Base-by-base conservation (phyloP, 2,113 vertebrate species). In the Prolemur simus region DNA sequence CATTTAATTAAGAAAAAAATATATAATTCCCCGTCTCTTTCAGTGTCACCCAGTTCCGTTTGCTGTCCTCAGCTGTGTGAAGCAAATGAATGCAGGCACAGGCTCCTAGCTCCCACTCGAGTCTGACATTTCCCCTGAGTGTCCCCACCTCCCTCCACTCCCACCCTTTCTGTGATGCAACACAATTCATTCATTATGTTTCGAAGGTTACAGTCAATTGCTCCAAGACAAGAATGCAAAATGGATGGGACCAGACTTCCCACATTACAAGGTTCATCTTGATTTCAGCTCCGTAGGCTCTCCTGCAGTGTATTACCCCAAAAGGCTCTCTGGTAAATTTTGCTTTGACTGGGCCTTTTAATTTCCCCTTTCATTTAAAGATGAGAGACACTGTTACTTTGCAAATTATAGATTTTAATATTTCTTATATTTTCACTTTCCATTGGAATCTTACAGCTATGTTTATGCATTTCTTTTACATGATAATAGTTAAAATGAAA, bases 171-270 rank as follows among this genome's bases (percentile, higher is more conserved):
- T 76, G 63, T 58, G 97, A 96, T 94, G 96, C 96, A 98, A 97
- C 96, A 95, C 97, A 97, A 94, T 94, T 94, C 96, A 97, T 97
- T 96, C 95, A 98, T 77, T 63, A 96, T 97, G 97, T 97, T 96
- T 97, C 96, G 96, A 96, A 89, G 90, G 98, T 98, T 94, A 73
- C 42, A 95, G 97, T 97, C 97, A 98, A 96, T 94, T 87, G 96
- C 87, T n/a, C n/a, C 63, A 96, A 97, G 97, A 97, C 96, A 87
- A 81, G 98, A 98, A 97, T 87, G 95, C 96, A 95, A 98, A 98
- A 95, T 93, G 95, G 93, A 91, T 71, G 18, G 39, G n/a, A 84
- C 74, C 45, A 39, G 76, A 83, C 89, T 89, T 87, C 89, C 80
- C 64, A 81, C 52, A 2, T 64, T 52, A 12, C 0, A 85, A 76